Base-by-base conservation (phyloP, 1,140 invertebrate genomes). In the Nylanderia fulva region DNA sequence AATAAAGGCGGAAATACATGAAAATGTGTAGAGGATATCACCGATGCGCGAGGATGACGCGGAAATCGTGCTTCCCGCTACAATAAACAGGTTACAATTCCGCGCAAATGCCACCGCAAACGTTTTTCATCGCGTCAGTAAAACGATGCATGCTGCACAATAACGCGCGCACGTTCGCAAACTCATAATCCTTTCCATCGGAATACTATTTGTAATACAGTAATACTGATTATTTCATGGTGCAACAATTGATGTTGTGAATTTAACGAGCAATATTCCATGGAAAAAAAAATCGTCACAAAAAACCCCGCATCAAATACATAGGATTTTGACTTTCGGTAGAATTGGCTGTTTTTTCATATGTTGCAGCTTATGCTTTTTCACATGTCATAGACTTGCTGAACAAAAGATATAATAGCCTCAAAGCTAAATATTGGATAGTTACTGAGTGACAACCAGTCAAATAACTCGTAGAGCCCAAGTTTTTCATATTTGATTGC, bases 41-140 rank as follows among this genome's bases (percentile, higher is more conserved):
- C 29, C 76, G 52, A 52, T 60, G 29, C 69, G 39, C 69, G 48
- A 83, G 76, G 63, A 79, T 58, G 52, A 56, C 71, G 18, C 42
- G 86, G 77, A 86, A 88, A 79, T 72, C 54, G 29, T 71, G 76
- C 75, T 64, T 60, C 24, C 64, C 60, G 58, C 64, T 68, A 64
- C 85, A 88, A 86, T 86, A 86, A 88, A 89, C 84, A 54, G 58
- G 77, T 86, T 86, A 89, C 86, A 89, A 88, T 86, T 68, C 86
- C 36, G 56, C 33, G 13, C 48, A 71, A 88, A 87, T 60, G 61
- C n/a, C 15, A 33, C 52, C 58, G 42, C 80, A 48, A 76, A 84
- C n/a, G 64, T 82, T 66, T 85, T 64, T 77, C 60, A 60, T 45
- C 7, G 21, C 27, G 21, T 42, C 13, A 36, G 21, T 39, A 21